Evolutionary conservation across 2,888 invertebrate genomes (phyloP).

Genomic region (Drosophila aldrichi): DNA sequence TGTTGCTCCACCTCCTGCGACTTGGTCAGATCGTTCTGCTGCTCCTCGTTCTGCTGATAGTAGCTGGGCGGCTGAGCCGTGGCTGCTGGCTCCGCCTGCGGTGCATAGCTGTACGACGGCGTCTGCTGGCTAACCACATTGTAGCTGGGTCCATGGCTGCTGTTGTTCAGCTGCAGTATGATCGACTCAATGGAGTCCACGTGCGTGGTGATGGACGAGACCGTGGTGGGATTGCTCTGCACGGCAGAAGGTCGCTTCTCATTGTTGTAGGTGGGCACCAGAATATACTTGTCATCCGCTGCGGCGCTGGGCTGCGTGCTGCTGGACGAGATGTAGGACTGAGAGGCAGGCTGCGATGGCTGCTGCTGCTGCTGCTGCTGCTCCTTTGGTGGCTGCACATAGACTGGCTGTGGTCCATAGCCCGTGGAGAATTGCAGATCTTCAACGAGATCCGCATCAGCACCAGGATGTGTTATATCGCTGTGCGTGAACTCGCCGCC

Average conservation of each 20-base stretch:
- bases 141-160: constrained; percentile 84
- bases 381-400: constrained; percentile 75
- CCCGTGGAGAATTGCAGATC: constrained; percentile 86
- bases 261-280: constrained; percentile 74
- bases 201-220: constrained; percentile 83
- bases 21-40: constrained; percentile 48
- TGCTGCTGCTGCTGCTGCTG: constrained; percentile 81
- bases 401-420: constrained; percentile 85
- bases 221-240: constrained; percentile 68
- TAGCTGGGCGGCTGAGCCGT: constrained; percentile 47
- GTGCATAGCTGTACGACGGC: constrained; percentile 50
- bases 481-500: constrained; percentile 87
- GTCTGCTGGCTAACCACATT: constrained; percentile 78
- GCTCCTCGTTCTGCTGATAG: constrained; percentile 52
- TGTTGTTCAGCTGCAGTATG: constrained; percentile 88
- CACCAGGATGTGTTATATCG: constrained; percentile 87
- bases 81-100: constrained; percentile 67
- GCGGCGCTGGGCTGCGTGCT: constrained; percentile 36
- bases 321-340: constrained; percentile 84
- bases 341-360: constrained; percentile 83
- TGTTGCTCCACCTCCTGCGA: constrained; percentile 42
- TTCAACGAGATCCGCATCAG: constrained; percentile 88
- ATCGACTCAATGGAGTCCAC: constrained; percentile 88
- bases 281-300: constrained; percentile 84
- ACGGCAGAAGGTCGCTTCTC: constrained; percentile 52